phyloP scores from a whole-genome alignment of 1,140 invertebrate species.

The Gyrodactylus bullatarudis region DNA sequence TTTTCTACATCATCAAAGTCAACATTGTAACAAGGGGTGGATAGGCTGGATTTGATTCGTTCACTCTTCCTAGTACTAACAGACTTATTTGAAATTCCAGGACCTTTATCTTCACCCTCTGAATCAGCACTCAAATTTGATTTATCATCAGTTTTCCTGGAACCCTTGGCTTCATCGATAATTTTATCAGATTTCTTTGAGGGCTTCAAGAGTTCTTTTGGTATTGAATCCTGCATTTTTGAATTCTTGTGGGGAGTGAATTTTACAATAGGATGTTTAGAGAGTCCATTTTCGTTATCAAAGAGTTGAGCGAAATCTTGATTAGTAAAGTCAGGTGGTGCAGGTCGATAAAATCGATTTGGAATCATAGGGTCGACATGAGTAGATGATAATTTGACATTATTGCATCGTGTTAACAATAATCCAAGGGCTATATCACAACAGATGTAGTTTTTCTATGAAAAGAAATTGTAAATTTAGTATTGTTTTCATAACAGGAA shows the following conservation, averaged over 20 bases:
- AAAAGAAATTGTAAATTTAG: neutral
- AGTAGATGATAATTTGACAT: neutral
- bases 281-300: neutral
- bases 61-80: too few species aligned
- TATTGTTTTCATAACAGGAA: neutral
- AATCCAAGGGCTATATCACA: neutral
- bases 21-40: too few species aligned
- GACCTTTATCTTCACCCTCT: too few species aligned
- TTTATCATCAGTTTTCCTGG: too few species aligned
- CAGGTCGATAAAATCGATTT: neutral
- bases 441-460: neutral
- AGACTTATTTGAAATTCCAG: too few species aligned
- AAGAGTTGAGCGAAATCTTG: neutral
- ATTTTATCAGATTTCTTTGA: too few species aligned
- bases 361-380: neutral
- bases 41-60: too few species aligned
- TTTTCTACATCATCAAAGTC: too few species aligned
- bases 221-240: neutral
- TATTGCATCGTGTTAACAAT: neutral
- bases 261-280: neutral
- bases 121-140: too few species aligned
- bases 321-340: neutral
- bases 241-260: neutral
- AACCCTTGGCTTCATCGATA: too few species aligned
- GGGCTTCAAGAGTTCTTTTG: neutral